These are phyloP conservation scores for Rachycentron canadum DNA, from an alignment of 2,797 vertebrate species.

Conservation along the genomic window DNA sequence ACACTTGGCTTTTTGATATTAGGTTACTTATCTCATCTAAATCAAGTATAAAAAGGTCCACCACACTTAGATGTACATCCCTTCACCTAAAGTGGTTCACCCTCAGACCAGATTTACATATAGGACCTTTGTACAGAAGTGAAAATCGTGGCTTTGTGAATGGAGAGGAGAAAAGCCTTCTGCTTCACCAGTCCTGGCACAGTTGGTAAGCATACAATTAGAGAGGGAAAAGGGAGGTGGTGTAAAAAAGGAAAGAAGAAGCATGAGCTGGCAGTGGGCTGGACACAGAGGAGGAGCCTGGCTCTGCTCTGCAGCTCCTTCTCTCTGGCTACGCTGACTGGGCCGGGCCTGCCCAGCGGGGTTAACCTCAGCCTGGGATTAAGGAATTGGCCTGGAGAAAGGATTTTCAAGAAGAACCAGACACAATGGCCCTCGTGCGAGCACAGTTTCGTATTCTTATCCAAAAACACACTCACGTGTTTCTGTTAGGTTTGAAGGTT, in stretches of 20 bases:
- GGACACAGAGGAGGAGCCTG: conserved; percentile 51
- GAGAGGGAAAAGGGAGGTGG: conserved; percentile 47
- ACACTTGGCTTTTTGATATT: background rate
- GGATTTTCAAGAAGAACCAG: conserved; percentile 34
- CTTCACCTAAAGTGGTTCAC: background rate
- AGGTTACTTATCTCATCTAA: background rate
- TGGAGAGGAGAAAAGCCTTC: conserved; percentile 20
- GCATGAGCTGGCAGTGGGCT: conserved; percentile 62
- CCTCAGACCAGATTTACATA: background rate
- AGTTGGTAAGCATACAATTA: conserved; percentile 57
- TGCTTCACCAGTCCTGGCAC: conserved; percentile 61
- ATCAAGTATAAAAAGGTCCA: background rate
- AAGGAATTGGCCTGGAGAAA: conserved; percentile 24
- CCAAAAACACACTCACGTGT: background rate
- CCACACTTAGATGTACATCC: background rate
- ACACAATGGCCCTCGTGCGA: background rate
- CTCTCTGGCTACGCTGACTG: conserved; percentile 13
- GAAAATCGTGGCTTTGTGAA: conserved; percentile 28
- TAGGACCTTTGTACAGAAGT: background rate
- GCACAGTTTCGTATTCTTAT: background rate
- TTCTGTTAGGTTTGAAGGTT: background rate
- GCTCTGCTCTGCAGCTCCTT: background rate
- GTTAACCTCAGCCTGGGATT: conserved; percentile 42
- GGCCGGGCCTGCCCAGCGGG: conserved; percentile 2
- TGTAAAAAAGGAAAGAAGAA: conserved; percentile 47